Conservation (phyloP, 1,140 invertebrate species). For the Neotoxoptera formosana region DNA sequence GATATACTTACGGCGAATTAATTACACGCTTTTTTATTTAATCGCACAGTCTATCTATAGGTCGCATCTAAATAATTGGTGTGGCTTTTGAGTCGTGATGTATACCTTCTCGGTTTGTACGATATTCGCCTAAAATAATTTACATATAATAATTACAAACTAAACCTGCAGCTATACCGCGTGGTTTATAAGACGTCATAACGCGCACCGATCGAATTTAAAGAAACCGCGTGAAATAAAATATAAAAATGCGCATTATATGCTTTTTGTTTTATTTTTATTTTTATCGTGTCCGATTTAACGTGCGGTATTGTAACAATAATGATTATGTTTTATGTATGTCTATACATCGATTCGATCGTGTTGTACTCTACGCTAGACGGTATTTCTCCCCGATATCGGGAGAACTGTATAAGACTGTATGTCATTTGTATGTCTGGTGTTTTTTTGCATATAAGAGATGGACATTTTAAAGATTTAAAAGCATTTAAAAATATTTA, state of each 20-base stretch:
- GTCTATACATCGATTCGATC: not conserved
- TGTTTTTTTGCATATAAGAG: not conserved
- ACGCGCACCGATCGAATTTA: not conserved
- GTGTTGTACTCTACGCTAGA: not conserved
- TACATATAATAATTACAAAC: not conserved
- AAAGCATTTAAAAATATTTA: no score
- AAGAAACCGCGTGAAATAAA: not conserved
- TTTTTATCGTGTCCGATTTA: no score
- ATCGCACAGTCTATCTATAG: not conserved
- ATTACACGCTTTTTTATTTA: not conserved
- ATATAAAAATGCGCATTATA: not conserved
- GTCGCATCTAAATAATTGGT: not conserved
- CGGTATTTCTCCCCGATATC: no score
- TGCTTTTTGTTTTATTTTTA: not conserved
- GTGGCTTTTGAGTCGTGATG: not conserved
- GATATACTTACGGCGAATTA: not conserved
- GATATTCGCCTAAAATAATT: no score
- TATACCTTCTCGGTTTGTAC: not conserved
- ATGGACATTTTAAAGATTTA: not conserved
- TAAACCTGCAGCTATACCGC: not conserved
- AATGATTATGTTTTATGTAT: not conserved
- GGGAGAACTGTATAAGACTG: no score
- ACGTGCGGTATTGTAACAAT: not conserved
- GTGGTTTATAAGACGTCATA: not conserved
- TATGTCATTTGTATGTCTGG: no score